These are phyloP conservation scores for Xerus rutilus DNA, from an alignment of 2,797 vertebrate genomes.

Conservation along the genomic window DNA sequence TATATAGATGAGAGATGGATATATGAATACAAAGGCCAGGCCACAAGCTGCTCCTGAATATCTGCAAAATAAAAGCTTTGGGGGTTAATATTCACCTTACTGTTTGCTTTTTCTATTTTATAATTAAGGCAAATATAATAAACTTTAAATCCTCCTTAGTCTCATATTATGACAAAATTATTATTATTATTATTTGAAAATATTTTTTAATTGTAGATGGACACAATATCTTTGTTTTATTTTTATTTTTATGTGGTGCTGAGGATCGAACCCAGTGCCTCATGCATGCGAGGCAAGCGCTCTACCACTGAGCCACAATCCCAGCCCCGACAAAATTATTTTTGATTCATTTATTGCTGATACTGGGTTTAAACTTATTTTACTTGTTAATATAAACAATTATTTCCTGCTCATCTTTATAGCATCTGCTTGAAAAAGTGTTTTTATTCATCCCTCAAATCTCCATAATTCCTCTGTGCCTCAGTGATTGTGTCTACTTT, in stretches of 20 bases:
- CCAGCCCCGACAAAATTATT: conserved; percentile 31
- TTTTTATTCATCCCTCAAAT: background rate
- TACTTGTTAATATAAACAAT: conserved; percentile 36
- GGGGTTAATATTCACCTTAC: background rate
- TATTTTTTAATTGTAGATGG: too few species aligned
- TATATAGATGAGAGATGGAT: conserved; percentile 94
- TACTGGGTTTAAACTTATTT: conserved; percentile 36
- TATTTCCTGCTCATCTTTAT: conserved; percentile 69
- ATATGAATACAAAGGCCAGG: conserved; percentile 96
- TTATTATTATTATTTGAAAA: conserved; percentile 6
- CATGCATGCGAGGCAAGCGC: too few species aligned
- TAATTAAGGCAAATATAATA: background rate
- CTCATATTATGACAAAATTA: background rate
- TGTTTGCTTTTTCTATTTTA: background rate
- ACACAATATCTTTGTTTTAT: too few species aligned
- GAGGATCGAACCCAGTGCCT: too few species aligned
- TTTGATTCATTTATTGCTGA: conserved; percentile 7
- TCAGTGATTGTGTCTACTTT: conserved; percentile 6
- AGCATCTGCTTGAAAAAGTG: conserved; percentile 21
- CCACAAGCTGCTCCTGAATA: conserved; percentile 97
- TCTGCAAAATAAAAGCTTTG: conserved; percentile 84
- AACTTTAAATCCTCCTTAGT: background rate
- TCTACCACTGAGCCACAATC: too few species aligned
- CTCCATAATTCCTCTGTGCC: conserved; percentile 4
- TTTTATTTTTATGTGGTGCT: too few species aligned